A percentile compares a stretch with the other conserved stretches of the same genome.
Conservation (phyloP, 2,888 invertebrate genomes). For the Watsonalla cultraria region DNA sequence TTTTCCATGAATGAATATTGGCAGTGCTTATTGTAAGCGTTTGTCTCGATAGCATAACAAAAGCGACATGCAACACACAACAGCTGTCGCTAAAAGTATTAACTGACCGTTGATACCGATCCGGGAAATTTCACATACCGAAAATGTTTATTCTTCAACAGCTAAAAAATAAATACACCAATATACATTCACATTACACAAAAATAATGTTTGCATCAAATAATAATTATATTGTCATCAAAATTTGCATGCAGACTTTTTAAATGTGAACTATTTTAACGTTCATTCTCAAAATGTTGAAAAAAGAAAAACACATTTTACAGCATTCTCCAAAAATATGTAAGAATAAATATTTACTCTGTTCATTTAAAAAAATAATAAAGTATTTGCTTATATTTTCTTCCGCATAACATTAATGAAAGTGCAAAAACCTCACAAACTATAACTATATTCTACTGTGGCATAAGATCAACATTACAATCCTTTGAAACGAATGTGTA, state of each 20-base stretch:
- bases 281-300: neutral
- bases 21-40: conserved; percentile 34
- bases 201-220: conserved; percentile 21
- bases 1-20: conserved; percentile 60
- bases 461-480: neutral
- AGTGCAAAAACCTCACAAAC: neutral
- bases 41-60: conserved; percentile 17
- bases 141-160: conserved; percentile 78
- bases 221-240: conserved; percentile 14
- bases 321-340: neutral
- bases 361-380: too few relatives aligned
- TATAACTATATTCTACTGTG: neutral
- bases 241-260: conserved; percentile 10
- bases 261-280: neutral
- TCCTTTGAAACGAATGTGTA: neutral
- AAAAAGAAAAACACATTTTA: neutral
- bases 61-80: conserved; percentile 70
- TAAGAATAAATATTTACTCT: too few relatives aligned
- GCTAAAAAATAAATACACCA: conserved; percentile 77
- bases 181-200: conserved; percentile 69
- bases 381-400: too few relatives aligned
- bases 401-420: neutral
- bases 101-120: conserved; percentile 75
- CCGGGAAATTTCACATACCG: conserved; percentile 79
- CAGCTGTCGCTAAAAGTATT: conserved; percentile 54